A percentile compares a stretch with the other conserved stretches of the same genome.
Evolutionary conservation across 2,113 vertebrate species (phyloP).

Genomic region (Pogona vitticeps): DNA sequence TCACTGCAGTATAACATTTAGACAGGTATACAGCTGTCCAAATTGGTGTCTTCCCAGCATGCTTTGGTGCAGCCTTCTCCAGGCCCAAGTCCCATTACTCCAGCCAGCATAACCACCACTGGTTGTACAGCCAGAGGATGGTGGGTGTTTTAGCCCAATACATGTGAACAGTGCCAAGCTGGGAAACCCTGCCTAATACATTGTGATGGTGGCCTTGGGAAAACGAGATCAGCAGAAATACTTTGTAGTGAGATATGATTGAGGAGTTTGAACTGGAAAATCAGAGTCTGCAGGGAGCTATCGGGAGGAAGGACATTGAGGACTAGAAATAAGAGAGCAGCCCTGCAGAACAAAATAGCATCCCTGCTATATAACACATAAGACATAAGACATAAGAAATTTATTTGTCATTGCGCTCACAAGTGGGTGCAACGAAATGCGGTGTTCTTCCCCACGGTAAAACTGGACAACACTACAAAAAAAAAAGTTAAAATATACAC

Average conservation of each 20-base stretch:
- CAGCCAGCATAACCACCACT: not conserved
- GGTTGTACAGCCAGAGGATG: no score
- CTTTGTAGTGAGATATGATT: constrained; percentile 53
- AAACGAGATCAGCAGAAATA: constrained; percentile 44
- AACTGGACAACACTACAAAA: no score
- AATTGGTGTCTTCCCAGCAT: constrained; percentile 32
- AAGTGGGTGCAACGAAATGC: no score
- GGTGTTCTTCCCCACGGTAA: no score
- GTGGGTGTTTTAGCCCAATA: not conserved
- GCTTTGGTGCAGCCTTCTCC: not conserved
- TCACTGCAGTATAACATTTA: constrained; percentile 20
- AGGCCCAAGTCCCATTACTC: not conserved
- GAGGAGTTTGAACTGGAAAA: constrained; percentile 65
- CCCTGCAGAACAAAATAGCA: not conserved
- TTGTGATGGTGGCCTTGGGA: not conserved
- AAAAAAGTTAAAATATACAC: no score
- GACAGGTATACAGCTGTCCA: constrained; percentile 22
- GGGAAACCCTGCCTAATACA: no score
- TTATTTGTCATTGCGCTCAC: no score
- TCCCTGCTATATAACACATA: not conserved
- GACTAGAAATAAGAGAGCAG: constrained; percentile 13
- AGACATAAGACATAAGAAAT: no score
- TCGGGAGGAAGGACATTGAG: constrained; percentile 52
- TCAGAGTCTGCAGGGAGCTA: constrained; percentile 36
- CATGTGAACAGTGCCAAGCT: not conserved